Percentiles rank a stretch among this genome's conserved stretches.
Evolutionary conservation across 2,797 vertebrate species (phyloP).

Genomic region (Geotrypetes seraphini): DNA sequence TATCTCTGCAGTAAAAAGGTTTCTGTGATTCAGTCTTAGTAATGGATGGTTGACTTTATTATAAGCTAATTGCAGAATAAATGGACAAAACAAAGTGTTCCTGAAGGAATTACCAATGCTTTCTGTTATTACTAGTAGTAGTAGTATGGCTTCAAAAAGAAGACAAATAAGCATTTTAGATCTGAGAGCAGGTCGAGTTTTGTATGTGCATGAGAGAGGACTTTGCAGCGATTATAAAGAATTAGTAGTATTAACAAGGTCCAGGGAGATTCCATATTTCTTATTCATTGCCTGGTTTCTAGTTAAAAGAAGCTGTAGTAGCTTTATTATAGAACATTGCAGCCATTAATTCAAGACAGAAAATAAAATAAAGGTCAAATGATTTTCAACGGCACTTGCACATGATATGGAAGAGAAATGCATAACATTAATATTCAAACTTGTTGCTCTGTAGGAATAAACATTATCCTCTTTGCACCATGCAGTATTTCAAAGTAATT

Average conservation of each 20-base stretch:
- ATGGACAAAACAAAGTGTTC: constrained; percentile 20
- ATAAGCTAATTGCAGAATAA: constrained; percentile 27
- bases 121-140: constrained; percentile 20
- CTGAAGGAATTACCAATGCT: constrained; percentile 19
- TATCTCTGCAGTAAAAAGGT: constrained; percentile 21
- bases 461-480: no score
- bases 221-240: constrained; percentile 10
- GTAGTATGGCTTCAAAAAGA: constrained; percentile 15
- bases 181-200: constrained; percentile 26
- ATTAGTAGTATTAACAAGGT: constrained; percentile 11
- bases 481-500: no score
- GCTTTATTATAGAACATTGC: constrained; percentile 20
- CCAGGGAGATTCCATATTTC: constrained; percentile 2
- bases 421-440: no score
- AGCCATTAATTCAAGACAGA: constrained; percentile 14
- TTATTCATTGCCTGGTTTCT: neutral
- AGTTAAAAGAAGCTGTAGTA: constrained; percentile 8
- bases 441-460: no score
- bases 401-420: no score
- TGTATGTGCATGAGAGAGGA: constrained; percentile 8
- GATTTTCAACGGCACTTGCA: constrained; percentile 13
- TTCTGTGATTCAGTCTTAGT: constrained; percentile 21
- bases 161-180: constrained; percentile 30
- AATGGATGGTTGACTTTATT: constrained; percentile 24
- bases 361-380: constrained; percentile 2